Conservation (phyloP, 2,113 vertebrate genomes). For the Callocephalon fimbriatum region DNA sequence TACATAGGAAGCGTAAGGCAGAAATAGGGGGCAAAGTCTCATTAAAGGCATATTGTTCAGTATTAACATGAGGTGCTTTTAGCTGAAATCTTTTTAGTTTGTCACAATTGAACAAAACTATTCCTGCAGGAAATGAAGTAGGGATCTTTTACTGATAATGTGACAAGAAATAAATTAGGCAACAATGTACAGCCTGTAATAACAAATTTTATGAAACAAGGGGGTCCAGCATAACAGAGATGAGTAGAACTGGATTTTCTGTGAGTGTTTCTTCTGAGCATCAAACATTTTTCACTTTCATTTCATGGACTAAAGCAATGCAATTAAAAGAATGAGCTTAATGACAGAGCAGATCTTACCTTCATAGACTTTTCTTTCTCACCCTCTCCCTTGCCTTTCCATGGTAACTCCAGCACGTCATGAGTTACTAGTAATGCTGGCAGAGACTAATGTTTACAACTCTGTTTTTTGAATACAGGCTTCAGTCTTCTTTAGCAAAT, state of each 20-base stretch:
- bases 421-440: slow-evolving; percentile 28
- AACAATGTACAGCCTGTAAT: neutral
- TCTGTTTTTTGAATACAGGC: slow-evolving; percentile 33
- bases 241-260: slow-evolving; percentile 11
- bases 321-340: neutral
- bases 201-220: neutral
- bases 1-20: neutral
- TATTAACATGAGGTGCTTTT: neutral
- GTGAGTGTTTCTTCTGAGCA: neutral
- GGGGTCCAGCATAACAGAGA: neutral
- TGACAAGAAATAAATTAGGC: neutral
- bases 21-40: neutral
- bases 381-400: neutral
- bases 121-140: neutral
- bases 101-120: neutral
- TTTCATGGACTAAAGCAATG: neutral
- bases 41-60: neutral
- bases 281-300: neutral
- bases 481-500: slow-evolving; percentile 42
- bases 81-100: neutral
- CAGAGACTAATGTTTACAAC: slow-evolving; percentile 32
- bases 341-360: neutral
- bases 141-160: neutral
- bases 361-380: neutral
- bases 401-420: neutral